Percentiles rank a stretch among this genome's conserved stretches.
These are phyloP conservation scores for Anthoscopus minutus DNA, from an alignment of 2,113 vertebrate genomes.

Conservation along the genomic window DNA sequence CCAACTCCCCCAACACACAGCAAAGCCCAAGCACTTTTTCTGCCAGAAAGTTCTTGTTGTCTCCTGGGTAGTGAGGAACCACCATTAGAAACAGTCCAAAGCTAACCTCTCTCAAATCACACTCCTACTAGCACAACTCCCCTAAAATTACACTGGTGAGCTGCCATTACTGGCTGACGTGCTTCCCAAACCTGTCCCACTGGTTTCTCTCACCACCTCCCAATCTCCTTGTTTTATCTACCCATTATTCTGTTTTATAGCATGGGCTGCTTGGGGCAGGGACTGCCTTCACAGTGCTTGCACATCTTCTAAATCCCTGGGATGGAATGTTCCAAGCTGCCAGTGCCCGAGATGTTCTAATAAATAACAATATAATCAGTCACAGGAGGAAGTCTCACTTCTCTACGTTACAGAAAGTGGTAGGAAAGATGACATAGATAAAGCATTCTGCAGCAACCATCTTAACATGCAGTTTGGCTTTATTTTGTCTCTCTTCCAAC, in stretches of 20 bases:
- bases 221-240: slow-evolving; percentile 5
- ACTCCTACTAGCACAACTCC: not conserved
- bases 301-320: not conserved
- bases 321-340: not conserved
- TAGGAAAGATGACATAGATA: not conserved
- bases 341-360: not conserved
- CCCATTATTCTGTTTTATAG: not conserved
- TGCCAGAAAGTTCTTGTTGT: not conserved
- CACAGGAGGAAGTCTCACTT: not conserved
- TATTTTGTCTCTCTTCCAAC: not conserved
- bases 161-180: not conserved
- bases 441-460: not conserved
- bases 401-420: not conserved
- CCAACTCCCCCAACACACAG: not conserved
- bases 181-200: slow-evolving; percentile 24
- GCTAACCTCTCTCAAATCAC: not conserved
- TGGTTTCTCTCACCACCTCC: not conserved
- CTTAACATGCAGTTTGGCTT: not conserved
- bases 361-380: not conserved
- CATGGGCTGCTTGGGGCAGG: not conserved
- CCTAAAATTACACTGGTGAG: not conserved
- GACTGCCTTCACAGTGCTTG: not conserved
- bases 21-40: not conserved
- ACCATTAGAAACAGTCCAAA: not conserved
- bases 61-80: not conserved